Evolutionary conservation across 1,140 invertebrate genomes (phyloP), one percentile per base, ranked within the genome.

Genomic region (Chionoecetes opilio): DNA sequence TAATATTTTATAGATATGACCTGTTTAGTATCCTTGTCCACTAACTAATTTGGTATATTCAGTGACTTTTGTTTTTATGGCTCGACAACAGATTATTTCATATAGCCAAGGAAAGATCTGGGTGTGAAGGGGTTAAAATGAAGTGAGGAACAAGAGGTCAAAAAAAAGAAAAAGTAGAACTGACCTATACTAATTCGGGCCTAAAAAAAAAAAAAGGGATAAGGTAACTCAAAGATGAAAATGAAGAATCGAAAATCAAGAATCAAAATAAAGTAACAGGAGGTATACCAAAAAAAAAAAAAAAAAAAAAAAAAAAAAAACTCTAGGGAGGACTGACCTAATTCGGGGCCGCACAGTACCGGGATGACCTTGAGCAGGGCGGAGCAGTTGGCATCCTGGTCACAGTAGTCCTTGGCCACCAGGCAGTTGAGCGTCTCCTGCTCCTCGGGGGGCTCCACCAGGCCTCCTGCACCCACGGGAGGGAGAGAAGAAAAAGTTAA

Each of bases 301-400:
- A 84, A 8, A 84, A 35, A 85, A n/a, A 85, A 1, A 14, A 26
- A 85, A 0, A n/a, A 85, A 85, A 14, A 85, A 8, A 14, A 11
- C 29, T 32, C 82, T 3, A 53, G 2, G 63, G 63, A n/a, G 21
- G 63, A 90, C 88, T 41, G 0, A 90, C 88, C 88, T 90, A 90
- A n/a, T n/a, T 90, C 88, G 14, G 88, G 88, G 38, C 88, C 88
- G 31, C 88, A 90, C 11, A 90, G 88, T 9, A 90, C 88, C 14
- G 88, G 88, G 37, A 90, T 90, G 37, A 90, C 88, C 88, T 90
- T 90, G 37, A 90, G 88, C 17, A 90, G 88, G 11, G 88, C 88
- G 6, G 88, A 90, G 38, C 88, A 90, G 88, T 90, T 90, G 37
- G 88, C 88, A 31, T 90, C 88, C 38, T 90, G 21, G 26, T 90